Evolutionary conservation across 2,113 vertebrate species (phyloP).

Genomic region (Rhinoderma darwinii): DNA sequence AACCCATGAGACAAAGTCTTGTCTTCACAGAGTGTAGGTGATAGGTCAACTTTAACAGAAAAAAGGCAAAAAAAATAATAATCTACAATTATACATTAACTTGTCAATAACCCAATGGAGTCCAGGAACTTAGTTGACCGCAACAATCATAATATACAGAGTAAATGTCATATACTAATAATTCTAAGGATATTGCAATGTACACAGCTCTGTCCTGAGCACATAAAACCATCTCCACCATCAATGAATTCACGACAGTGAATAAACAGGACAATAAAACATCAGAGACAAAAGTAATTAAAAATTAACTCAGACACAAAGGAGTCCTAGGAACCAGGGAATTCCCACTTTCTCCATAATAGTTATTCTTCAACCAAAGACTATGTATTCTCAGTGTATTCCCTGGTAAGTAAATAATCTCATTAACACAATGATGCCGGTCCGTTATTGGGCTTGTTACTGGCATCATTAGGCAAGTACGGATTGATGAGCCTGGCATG

Average conservation of each 20-base stretch:
- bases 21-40: neutral
- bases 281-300: conserved; percentile 34
- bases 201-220: neutral
- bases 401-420: neutral
- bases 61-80: neutral
- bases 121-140: neutral
- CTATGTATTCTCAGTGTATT: neutral
- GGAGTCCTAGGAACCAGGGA: neutral
- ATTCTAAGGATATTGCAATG: neutral
- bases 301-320: conserved; percentile 39
- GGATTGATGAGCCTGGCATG: neutral
- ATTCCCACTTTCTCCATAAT: conserved; percentile 29
- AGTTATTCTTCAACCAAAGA: conserved; percentile 19
- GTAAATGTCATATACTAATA: neutral
- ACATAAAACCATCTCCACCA: neutral
- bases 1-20: neutral
- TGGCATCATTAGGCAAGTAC: neutral
- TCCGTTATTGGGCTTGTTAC: neutral
- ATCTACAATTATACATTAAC: neutral
- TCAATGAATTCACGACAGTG: neutral
- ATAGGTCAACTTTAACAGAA: neutral
- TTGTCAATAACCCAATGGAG: neutral
- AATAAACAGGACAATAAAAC: conserved; percentile 37
- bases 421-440: neutral
- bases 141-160: neutral